Evolutionary conservation across 1,140 invertebrate genomes (phyloP), one percentile per base, ranked within the genome.

Genomic region (Atopsyche davidsoni): DNA sequence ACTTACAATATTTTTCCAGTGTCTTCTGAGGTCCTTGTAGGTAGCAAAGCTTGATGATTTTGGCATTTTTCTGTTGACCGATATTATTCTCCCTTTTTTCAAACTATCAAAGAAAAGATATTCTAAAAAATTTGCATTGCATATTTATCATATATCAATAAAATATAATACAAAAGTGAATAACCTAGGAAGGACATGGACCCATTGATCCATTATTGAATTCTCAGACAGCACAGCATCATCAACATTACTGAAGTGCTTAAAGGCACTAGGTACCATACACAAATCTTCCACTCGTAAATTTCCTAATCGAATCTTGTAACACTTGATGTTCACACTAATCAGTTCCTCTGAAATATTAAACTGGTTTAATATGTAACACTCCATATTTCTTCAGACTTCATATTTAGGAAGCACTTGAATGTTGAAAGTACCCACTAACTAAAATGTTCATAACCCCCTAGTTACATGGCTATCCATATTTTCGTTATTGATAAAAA

Each of bases 1-100:
- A 65, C 69, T 67, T 59, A 72, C 73, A 53, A 70, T 72, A 61
- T 75, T 75, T 62, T 75, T 75, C 73, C 73, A 75, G 51, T 75
- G 69, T 18, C 72, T 64, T 48, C 66, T 67, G 34, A 75, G 59
- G 54, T 73, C 70, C 52, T 73, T 72, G 41, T 72, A 74, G 19
- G 46, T 61, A 44, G 62, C 67, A 48, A 73, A 75, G 46, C 58
- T 62, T 46, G 62, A 64, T 7, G 46, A 40, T 39, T 60, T 38
- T 3, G 71, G 70, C 38, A 74, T 59, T 4, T 42, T 50, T 40
- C 63, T 56, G 39, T 51, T 58, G 39, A 60, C 56, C 28, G 66
- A 64, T 48, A 68, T 62, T 6, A 72, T 51, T 2, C 61, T 57
- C 7, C 66, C 72, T 57, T 69, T 70, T 44, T 68, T 70, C 23